A percentile compares a stretch with the other conserved stretches of the same genome.
Conservation (phyloP, 2,888 invertebrate species). For the Chironomus riparius region DNA sequence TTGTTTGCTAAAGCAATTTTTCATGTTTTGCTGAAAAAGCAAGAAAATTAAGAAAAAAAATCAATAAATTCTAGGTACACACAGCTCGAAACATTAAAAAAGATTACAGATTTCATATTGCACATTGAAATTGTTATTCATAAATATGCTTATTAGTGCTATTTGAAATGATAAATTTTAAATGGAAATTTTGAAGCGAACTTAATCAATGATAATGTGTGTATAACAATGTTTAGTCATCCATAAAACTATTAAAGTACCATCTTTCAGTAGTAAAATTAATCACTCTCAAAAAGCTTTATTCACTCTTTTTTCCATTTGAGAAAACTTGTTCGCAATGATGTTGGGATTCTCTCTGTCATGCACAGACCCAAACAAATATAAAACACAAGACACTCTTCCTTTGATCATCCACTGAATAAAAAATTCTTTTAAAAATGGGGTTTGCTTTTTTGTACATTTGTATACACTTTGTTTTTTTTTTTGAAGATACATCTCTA, state of each 20-base stretch:
- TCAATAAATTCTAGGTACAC: slow-evolving; percentile 22
- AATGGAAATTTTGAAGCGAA: not conserved
- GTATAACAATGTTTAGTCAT: not conserved
- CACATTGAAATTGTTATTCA: not conserved
- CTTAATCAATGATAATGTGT: not conserved
- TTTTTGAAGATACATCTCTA: too few species aligned
- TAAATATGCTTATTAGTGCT: too few species aligned
- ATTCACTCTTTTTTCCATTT: slow-evolving; percentile 10
- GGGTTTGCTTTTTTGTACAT: not conserved
- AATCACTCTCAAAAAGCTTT: not conserved
- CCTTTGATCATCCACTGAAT: slow-evolving; percentile 15
- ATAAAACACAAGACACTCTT: not conserved
- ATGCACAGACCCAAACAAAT: slow-evolving; percentile 15
- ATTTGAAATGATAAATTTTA: too few species aligned
- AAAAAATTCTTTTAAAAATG: slow-evolving; percentile 11
- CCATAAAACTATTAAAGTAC: not conserved
- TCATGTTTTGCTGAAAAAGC: not conserved
- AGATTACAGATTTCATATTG: not conserved
- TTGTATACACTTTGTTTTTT: too few species aligned
- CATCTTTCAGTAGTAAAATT: not conserved
- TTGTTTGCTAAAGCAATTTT: not conserved
- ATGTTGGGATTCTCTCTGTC: slow-evolving; percentile 12
- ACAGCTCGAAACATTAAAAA: not conserved
- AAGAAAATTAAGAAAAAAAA: slow-evolving; percentile 11
- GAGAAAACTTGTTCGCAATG: slow-evolving; percentile 9